A percentile compares a stretch with the other conserved stretches of the same genome.
Evolutionary conservation across 2,113 vertebrate genomes (phyloP).

Genomic region (Rhizomys pruinosus): DNA sequence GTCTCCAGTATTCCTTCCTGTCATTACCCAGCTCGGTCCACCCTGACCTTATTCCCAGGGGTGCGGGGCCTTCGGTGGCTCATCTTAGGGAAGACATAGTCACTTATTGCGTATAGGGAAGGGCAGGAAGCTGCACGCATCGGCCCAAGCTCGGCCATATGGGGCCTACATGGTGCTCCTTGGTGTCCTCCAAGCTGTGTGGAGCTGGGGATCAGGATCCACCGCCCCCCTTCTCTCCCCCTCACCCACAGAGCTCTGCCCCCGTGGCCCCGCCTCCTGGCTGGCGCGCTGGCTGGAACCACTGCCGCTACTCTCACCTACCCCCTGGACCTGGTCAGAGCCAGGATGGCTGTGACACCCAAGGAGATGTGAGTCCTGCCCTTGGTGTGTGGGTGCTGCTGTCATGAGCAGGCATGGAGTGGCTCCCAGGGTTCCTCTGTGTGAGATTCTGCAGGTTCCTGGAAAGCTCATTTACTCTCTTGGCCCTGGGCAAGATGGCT

Average conservation of each 20-base stretch:
- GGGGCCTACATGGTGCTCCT: no score
- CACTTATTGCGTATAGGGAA: background rate
- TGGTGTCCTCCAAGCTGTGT: no score
- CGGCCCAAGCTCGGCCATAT: background rate
- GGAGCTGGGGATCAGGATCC: background rate
- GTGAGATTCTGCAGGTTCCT: background rate
- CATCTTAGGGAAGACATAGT: background rate
- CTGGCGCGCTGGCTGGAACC: conserved; percentile 94
- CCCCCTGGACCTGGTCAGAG: conserved; percentile 98
- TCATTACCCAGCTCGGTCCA: background rate
- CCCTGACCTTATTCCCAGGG: background rate
- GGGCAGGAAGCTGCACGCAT: background rate
- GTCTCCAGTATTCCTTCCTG: background rate
- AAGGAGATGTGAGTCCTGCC: conserved; percentile 95
- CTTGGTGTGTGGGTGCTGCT: background rate
- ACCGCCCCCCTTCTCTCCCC: background rate
- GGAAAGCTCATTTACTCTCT: background rate
- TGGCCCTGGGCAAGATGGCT: no score
- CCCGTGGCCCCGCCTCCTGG: conserved; percentile 93
- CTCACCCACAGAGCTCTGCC: conserved; percentile 89
- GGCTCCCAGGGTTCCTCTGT: background rate
- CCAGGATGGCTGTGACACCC: conserved; percentile 97
- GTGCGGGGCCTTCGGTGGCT: background rate
- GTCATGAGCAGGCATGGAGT: background rate
- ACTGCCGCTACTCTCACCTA: conserved; percentile 95